Percentiles rank a stretch among this genome's conserved stretches.
phyloP scores from a whole-genome alignment of 2,113 vertebrate species.

The Cochlearius cochlearius region DNA sequence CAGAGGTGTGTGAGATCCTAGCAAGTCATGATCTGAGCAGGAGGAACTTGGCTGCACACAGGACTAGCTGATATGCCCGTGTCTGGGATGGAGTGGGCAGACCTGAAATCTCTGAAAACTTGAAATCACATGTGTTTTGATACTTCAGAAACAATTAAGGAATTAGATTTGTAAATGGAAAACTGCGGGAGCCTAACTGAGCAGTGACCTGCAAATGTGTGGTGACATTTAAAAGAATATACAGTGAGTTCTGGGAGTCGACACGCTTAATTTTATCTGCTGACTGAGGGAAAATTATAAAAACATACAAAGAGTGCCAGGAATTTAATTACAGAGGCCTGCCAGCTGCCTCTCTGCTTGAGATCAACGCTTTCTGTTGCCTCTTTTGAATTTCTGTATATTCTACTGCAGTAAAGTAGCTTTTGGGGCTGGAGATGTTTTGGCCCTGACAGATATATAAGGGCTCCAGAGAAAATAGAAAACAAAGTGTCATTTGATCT shows the following conservation, averaged over 20 bases:
- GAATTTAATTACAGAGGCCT: conserved; percentile 27
- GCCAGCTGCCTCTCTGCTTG: conserved; percentile 1
- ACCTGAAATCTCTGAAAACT: not conserved
- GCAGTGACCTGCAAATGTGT: not conserved
- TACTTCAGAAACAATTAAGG: not conserved
- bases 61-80: not conserved
- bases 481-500: not conserved
- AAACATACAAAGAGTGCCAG: not conserved
- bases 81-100: not conserved
- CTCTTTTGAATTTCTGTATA: not conserved
- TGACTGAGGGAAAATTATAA: conserved; percentile 6
- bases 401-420: not conserved
- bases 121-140: not conserved
- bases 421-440: not conserved
- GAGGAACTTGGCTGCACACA: not conserved
- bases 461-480: not conserved
- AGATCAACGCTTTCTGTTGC: not conserved
- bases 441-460: not conserved
- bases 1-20: not conserved
- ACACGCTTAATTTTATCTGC: not conserved
- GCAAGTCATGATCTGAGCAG: not conserved
- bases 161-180: not conserved
- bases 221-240: not conserved
- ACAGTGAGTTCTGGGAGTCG: not conserved
- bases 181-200: not conserved